Conservation (phyloP, 2,113 vertebrate genomes). For the Mola mola region DNA sequence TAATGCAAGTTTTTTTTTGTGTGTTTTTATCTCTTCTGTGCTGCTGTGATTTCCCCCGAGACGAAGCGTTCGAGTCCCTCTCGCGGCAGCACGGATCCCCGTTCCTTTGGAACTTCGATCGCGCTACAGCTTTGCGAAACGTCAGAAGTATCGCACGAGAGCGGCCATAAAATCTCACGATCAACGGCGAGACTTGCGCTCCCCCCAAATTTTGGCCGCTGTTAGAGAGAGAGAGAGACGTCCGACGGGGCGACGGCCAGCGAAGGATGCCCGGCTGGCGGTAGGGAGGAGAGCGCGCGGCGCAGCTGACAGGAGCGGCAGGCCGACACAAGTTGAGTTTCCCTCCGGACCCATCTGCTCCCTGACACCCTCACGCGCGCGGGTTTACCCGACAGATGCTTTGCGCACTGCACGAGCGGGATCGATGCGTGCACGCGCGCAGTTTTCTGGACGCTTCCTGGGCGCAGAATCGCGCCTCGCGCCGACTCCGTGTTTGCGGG, state of each 20-base stretch:
- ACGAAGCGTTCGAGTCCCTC: background rate
- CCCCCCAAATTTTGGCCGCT: constrained; percentile 58
- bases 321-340: constrained; percentile 32
- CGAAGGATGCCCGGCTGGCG: too few relatives aligned
- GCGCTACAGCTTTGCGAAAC: constrained; percentile 56
- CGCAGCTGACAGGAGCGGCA: constrained; percentile 22
- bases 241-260: constrained; percentile 55
- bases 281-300: background rate
- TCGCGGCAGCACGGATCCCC: background rate
- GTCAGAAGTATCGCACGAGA: constrained; percentile 60
- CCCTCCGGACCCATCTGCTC: constrained; percentile 19
- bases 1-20: too few relatives aligned
- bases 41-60: background rate
- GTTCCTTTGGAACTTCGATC: background rate
- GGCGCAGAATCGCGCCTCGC: constrained; percentile 2
- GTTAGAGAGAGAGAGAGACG: constrained; percentile 75
- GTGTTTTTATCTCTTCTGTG: background rate
- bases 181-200: constrained; percentile 72
- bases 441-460: constrained; percentile 8
- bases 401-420: constrained; percentile 21
- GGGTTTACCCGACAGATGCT: constrained; percentile 45
- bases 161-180: constrained; percentile 72
- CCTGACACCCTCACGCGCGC: constrained; percentile 32
- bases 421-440: constrained; percentile 1
- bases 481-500: constrained; percentile 28